Conservation (phyloP, 2,888 invertebrate genomes). For the Drosophila leonis region DNA sequence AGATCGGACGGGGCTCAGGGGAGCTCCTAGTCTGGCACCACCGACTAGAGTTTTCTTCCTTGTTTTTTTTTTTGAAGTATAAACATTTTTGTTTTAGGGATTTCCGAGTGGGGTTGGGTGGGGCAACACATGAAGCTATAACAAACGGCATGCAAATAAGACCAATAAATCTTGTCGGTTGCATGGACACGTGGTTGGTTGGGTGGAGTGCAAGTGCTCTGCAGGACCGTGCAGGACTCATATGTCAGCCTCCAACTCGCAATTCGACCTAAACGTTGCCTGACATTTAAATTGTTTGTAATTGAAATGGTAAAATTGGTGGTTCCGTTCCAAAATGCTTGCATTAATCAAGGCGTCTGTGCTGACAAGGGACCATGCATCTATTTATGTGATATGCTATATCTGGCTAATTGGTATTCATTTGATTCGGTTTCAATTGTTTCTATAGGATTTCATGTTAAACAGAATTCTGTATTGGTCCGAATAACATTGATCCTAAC, state of each 20-base stretch:
- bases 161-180: constrained; percentile 52
- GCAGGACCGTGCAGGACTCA: constrained; percentile 4
- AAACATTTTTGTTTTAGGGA: neutral
- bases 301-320: constrained; percentile 64
- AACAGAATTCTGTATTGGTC: too few species aligned
- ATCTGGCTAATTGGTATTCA: neutral
- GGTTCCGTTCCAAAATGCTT: constrained; percentile 48
- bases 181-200: neutral
- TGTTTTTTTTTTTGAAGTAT: too few species aligned
- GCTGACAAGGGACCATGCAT: neutral
- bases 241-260: constrained; percentile 11
- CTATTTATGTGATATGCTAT: neutral
- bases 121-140: neutral
- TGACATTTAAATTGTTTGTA: constrained; percentile 66
- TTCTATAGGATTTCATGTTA: too few species aligned
- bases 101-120: neutral
- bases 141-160: constrained; percentile 19
- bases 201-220: neutral
- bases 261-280: constrained; percentile 39
- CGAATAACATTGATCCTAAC: too few species aligned
- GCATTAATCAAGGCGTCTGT: constrained; percentile 44
- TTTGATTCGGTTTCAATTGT: neutral
- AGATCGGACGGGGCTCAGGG: too few species aligned
- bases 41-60: too few species aligned
- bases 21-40: too few species aligned